Conservation (phyloP, 2,113 vertebrate genomes). For the Lophotis ruficrista region DNA sequence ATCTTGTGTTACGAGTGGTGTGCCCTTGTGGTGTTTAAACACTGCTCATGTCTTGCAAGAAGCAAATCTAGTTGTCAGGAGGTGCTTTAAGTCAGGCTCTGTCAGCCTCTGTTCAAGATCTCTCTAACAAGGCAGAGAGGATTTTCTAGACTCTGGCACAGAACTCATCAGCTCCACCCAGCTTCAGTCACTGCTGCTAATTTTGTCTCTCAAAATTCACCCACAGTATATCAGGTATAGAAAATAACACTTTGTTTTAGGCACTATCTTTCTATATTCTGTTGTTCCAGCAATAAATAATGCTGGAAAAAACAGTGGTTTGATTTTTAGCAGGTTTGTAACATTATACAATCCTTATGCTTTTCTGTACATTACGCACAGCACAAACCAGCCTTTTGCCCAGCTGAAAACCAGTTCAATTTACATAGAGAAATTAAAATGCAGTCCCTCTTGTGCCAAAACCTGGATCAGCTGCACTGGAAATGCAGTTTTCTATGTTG, state of each 20-base stretch:
- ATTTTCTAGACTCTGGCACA: background rate
- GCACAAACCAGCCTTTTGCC: background rate
- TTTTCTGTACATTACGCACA: background rate
- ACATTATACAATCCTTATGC: background rate
- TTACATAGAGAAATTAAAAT: background rate
- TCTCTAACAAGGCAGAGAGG: background rate
- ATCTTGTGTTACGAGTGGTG: background rate
- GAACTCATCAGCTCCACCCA: background rate
- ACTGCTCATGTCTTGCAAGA: background rate
- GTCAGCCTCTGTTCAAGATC: background rate
- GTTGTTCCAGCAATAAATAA: background rate
- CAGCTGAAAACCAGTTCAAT: background rate
- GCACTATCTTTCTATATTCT: background rate
- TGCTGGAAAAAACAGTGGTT: background rate
- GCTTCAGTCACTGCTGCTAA: background rate
- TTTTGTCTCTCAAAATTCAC: background rate
- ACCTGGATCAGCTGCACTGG: background rate
- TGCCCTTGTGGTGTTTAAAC: background rate
- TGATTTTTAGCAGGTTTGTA: background rate
- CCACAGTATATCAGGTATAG: background rate
- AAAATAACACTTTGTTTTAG: background rate
- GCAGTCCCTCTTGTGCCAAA: background rate
- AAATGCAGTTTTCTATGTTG: background rate
- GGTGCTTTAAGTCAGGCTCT: background rate
- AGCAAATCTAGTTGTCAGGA: background rate